Evolutionary conservation across 2,797 vertebrate genomes (phyloP).

Genomic region (Emydoidea blandingii): DNA sequence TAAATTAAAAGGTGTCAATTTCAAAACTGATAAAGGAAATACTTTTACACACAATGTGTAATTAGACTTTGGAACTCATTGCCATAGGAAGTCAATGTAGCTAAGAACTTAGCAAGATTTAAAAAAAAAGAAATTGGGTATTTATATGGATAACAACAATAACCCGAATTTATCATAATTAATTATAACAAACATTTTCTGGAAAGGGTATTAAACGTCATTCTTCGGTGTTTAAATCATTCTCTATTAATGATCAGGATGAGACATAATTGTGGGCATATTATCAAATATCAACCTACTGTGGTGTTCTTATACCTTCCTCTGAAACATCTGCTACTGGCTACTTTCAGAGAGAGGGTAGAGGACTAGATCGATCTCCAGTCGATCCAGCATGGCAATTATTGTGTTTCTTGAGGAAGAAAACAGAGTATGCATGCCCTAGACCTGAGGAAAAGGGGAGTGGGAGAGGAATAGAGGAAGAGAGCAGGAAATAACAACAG

Average conservation of each 20-base stretch:
- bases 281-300: not conserved
- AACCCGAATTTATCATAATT: too few species aligned
- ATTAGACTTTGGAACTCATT: not conserved
- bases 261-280: not conserved
- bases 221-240: not conserved
- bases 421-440: not conserved
- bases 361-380: constrained; percentile 5
- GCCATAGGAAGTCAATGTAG: not conserved
- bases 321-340: not conserved
- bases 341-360: constrained; percentile 30
- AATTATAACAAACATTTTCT: not conserved
- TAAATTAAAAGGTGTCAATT: constrained; percentile 33
- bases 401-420: not conserved
- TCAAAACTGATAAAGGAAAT: constrained; percentile 21
- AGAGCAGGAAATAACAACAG: not conserved
- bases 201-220: not conserved
- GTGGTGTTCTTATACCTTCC: not conserved
- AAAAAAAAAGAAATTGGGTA: too few species aligned
- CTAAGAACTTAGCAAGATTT: too few species aligned
- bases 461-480: not conserved
- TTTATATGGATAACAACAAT: too few species aligned
- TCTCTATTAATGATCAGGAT: constrained; percentile 25
- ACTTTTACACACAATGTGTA: not conserved
- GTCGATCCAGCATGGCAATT: not conserved
- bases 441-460: not conserved